These are phyloP conservation scores for Rattus norvegicus DNA, from an alignment of 2,113 vertebrate species.

Conservation along the genomic window DNA sequence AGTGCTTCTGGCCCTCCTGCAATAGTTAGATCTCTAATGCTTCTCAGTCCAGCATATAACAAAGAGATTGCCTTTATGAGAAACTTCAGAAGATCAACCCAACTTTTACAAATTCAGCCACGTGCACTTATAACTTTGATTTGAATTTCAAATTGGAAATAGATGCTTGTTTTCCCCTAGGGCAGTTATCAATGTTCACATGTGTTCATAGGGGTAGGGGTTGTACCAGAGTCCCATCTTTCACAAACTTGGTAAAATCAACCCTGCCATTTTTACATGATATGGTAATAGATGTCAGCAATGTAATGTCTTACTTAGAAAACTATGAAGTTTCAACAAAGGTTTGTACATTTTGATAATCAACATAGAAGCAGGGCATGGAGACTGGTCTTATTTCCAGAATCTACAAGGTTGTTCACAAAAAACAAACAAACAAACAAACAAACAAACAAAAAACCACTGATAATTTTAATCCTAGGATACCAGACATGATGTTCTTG, in stretches of 20 bases:
- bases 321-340: background rate
- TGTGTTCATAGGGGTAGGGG: slow-evolving; percentile 17
- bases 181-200: slow-evolving; percentile 15
- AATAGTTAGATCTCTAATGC: background rate
- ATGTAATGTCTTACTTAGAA: slow-evolving; percentile 39
- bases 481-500: background rate
- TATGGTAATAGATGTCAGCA: slow-evolving; percentile 21
- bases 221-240: slow-evolving; percentile 58
- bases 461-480: background rate
- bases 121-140: slow-evolving; percentile 51
- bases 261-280: slow-evolving; percentile 35
- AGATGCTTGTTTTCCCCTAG: slow-evolving; percentile 26
- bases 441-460: background rate
- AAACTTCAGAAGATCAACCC: background rate
- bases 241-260: slow-evolving; percentile 64
- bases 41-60: background rate
- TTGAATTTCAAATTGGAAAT: slow-evolving; percentile 66
- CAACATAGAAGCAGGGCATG: background rate
- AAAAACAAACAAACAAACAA: background rate
- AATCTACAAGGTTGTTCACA: background rate
- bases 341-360: background rate
- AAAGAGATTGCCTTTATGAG: background rate
- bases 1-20: background rate
- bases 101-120: slow-evolving; percentile 15
- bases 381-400: background rate